phyloP scores from a whole-genome alignment of 2,797 vertebrate genomes.

The Enteromius viviparus region DNA sequence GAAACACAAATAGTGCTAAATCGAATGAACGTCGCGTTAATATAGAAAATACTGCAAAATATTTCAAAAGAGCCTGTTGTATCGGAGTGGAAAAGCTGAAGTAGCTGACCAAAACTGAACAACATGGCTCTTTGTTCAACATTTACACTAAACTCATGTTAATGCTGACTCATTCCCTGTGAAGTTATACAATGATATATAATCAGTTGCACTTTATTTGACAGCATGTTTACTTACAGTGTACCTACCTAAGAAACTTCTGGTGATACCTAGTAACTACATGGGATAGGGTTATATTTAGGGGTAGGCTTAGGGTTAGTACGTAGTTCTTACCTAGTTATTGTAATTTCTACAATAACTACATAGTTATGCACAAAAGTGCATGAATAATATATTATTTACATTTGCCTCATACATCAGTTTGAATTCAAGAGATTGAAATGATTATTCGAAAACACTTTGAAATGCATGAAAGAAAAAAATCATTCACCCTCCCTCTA shows the following conservation, averaged over 20 bases:
- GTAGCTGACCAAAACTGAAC: neutral
- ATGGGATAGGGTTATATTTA: no score
- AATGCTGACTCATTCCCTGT: neutral
- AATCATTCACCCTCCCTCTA: slow-evolving; percentile 12
- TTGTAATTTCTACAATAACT: no score
- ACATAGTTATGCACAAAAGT: neutral
- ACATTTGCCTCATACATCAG: neutral
- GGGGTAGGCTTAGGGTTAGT: no score
- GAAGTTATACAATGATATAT: neutral
- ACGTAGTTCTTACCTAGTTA: no score
- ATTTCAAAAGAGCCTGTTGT: slow-evolving; percentile 11
- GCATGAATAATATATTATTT: neutral
- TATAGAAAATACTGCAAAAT: slow-evolving; percentile 22
- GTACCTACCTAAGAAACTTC: no score
- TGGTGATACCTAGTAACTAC: no score
- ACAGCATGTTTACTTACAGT: no score
- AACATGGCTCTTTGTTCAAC: slow-evolving; percentile 6
- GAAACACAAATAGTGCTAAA: slow-evolving; percentile 37
- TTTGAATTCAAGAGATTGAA: neutral
- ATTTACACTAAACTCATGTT: slow-evolving; percentile 5
- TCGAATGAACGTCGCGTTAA: slow-evolving; percentile 7
- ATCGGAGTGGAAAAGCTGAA: slow-evolving; percentile 6
- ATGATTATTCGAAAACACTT: neutral
- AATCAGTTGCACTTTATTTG: neutral
- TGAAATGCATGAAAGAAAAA: neutral